These are phyloP conservation scores for Myrmecobius fasciatus DNA, from an alignment of 2,113 vertebrate genomes.

Conservation along the genomic window DNA sequence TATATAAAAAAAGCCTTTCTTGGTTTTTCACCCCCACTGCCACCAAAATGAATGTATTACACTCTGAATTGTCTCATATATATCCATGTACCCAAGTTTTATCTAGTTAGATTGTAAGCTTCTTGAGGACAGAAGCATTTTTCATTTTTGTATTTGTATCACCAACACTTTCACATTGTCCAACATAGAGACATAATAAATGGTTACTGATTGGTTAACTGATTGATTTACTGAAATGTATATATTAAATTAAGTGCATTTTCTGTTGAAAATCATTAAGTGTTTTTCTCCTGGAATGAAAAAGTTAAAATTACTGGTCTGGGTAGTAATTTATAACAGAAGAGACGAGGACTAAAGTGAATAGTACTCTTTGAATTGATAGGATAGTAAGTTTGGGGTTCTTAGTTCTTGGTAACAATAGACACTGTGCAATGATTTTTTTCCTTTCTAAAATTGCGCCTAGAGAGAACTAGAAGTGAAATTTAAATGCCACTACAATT, in stretches of 20 bases:
- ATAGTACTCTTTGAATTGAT: background rate
- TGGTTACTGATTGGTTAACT: background rate
- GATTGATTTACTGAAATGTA: background rate
- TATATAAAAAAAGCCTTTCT: background rate
- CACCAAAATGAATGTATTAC: background rate
- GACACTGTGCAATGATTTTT: conserved; percentile 30
- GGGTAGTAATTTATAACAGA: conserved; percentile 8
- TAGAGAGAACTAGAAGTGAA: conserved; percentile 53
- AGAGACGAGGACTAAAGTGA: background rate
- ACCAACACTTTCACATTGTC: background rate
- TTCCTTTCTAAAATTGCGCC: conserved; percentile 31
- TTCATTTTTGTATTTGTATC: background rate
- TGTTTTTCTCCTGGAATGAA: conserved; percentile 28
- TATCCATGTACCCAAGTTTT: background rate
- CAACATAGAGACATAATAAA: background rate
- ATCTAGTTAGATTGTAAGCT: background rate
- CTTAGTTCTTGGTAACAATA: conserved; percentile 28
- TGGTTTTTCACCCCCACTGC: background rate
- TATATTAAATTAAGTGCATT: conserved; percentile 18
- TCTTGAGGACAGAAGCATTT: background rate
- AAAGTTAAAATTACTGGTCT: conserved; percentile 7
- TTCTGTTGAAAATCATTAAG: conserved; percentile 20
- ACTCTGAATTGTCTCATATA: background rate
- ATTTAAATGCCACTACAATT: conserved; percentile 34
- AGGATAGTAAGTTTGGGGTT: background rate